phyloP scores from a whole-genome alignment of 2,797 vertebrate genomes.

The Avahi laniger region DNA sequence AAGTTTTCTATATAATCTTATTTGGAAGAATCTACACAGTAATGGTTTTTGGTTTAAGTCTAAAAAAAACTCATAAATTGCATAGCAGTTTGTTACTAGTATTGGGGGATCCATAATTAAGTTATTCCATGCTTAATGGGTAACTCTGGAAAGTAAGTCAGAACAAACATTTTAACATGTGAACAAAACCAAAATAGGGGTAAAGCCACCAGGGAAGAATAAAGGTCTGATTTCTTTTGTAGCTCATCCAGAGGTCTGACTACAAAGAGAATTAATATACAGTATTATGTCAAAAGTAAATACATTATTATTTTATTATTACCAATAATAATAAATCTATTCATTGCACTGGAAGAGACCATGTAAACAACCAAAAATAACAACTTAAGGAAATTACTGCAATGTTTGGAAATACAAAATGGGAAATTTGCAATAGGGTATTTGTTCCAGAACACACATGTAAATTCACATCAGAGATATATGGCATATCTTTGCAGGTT shows the following conservation, averaged over 20 bases:
- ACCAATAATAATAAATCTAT: conserved; percentile 48
- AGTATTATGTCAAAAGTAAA: conserved; percentile 25
- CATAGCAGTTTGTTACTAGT: conserved; percentile 31
- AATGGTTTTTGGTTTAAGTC: conserved; percentile 11
- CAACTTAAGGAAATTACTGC: conserved; percentile 35
- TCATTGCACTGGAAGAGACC: conserved; percentile 29
- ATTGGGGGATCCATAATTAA: conserved; percentile 24
- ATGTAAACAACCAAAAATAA: conserved; percentile 52
- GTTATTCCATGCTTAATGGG: conserved; percentile 27
- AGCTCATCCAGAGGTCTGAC: conserved; percentile 48
- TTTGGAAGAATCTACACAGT: neutral
- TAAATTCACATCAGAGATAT: conserved; percentile 35
- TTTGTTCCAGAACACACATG: conserved; percentile 38
- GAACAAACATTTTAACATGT: conserved; percentile 50
- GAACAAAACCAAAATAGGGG: neutral
- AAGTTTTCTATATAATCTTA: conserved; percentile 11
- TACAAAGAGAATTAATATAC: conserved; percentile 1
- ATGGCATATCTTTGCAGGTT: neutral
- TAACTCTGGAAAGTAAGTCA: conserved; percentile 43
- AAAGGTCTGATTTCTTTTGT: conserved; percentile 41
- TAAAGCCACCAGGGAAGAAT: conserved; percentile 48
- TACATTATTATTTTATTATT: conserved; percentile 60
- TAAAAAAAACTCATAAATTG: neutral
- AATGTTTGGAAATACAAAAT: conserved; percentile 44
- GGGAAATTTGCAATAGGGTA: conserved; percentile 42